Evolutionary conservation across 2,888 invertebrate species (phyloP).

Genomic region (Holacanthella duospinosa): DNA sequence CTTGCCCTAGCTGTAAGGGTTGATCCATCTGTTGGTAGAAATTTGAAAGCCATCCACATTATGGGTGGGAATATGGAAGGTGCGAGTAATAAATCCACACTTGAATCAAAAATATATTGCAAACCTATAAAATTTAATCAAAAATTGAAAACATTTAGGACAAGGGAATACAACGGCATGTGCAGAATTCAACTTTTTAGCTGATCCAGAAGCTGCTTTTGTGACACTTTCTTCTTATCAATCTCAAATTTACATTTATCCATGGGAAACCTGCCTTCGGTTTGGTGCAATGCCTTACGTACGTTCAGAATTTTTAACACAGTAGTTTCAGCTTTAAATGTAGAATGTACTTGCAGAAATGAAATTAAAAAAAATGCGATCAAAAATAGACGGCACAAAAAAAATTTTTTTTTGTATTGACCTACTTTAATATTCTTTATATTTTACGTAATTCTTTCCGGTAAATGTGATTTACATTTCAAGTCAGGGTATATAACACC

Average conservation of each 20-base stretch:
- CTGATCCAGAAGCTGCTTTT: slow-evolving; percentile 48
- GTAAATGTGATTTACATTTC: no score
- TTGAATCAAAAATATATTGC: no score
- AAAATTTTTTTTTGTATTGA: no score
- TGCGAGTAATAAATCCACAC: no score
- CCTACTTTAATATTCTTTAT: no score
- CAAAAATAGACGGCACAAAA: no score
- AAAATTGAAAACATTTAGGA: slow-evolving; percentile 26
- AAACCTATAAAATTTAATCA: not conserved
- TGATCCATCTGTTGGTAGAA: slow-evolving; percentile 40
- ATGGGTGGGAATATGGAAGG: slow-evolving; percentile 47
- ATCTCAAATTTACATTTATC: slow-evolving; percentile 42
- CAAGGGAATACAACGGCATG: slow-evolving; percentile 40
- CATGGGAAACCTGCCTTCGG: slow-evolving; percentile 43
- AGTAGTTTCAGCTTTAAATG: not conserved
- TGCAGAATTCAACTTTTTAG: slow-evolving; percentile 48
- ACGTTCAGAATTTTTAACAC: no score
- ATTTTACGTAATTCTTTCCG: no score
- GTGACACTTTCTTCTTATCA: slow-evolving; percentile 43
- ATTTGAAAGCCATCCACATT: slow-evolving; percentile 41
- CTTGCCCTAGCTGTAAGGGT: slow-evolving; percentile 42
- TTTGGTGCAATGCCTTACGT: slow-evolving; percentile 25
- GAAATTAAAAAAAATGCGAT: no score
- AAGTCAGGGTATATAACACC: no score
- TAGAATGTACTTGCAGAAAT: no score